Percentiles rank a stretch among this genome's conserved stretches.
Conservation (phyloP, 2,888 invertebrate species). For the Aradus depressus region DNA sequence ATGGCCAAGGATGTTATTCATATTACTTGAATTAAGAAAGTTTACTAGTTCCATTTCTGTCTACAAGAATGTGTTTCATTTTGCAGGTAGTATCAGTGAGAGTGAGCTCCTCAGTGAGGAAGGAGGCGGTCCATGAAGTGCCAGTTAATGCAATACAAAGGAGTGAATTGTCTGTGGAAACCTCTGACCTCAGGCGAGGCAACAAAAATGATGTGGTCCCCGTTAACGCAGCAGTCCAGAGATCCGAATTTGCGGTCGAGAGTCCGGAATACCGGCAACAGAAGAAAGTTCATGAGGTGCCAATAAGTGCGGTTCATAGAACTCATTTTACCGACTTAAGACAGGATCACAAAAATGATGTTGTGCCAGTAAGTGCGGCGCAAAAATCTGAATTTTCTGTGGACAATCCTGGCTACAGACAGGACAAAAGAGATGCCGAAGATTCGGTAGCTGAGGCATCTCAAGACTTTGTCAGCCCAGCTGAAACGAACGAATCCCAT, state of each 20-base stretch:
- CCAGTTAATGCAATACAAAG: constrained; percentile 7
- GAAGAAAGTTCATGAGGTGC: constrained; percentile 24
- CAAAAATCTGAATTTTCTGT: constrained; percentile 21
- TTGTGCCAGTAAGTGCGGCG: no score
- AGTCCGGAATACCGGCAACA: constrained; percentile 9
- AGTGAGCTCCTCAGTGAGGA: constrained; percentile 41
- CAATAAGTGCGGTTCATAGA: constrained; percentile 28
- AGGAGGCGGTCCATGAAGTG: constrained; percentile 26
- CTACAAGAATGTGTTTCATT: constrained; percentile 2
- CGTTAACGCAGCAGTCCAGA: no score
- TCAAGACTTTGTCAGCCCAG: constrained; percentile 5
- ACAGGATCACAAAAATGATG: no score
- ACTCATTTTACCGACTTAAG: constrained; percentile 31
- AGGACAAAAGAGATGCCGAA: constrained; percentile 14
- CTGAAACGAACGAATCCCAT: constrained; percentile 11
- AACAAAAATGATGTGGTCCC: no score
- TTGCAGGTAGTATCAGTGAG: constrained; percentile 41
- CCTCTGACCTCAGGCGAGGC: constrained; percentile 21
- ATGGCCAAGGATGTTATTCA: no score
- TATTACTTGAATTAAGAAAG: no score
- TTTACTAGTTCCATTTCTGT: constrained; percentile 4
- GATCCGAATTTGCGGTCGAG: constrained; percentile 3
- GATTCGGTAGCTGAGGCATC: constrained; percentile 9
- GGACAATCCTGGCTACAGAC: constrained; percentile 22
- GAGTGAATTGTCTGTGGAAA: constrained; percentile 24